Evolutionary conservation across 2,888 invertebrate species (phyloP), one percentile per base, ranked within the genome.

Genomic region (Sipunculus nudus): DNA sequence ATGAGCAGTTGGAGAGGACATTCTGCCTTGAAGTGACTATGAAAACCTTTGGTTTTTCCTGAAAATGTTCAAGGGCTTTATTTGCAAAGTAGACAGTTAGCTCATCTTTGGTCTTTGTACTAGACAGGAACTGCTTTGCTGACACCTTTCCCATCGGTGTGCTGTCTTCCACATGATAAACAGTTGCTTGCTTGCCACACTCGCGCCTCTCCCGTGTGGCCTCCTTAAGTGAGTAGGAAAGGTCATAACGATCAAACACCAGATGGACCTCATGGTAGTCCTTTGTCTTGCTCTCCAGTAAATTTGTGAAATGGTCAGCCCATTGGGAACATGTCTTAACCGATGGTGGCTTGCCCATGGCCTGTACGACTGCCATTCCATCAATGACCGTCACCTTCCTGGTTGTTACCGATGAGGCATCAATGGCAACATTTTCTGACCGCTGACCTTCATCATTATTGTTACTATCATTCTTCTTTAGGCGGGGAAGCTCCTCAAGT

Each of bases 341-440:
- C 43, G 16, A 43, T 16, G 21, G 16, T 16, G 43, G 43, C 19
- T 43, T 43, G 10, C 43, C 43, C 43, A 43, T 43, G 8, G 43
- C 43, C 43, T 43, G 43, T 13, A 43, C 43, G 21, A 43, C 43
- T 16, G 16, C 43, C 43, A 43, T 43, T 43, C 43, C 43, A 43
- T 43, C 43, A 8, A 43, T 19, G 21, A 43, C 19, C 16, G 21
- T 16, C 13, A 43, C 43, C 19, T 43, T 43, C 21, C 21, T 19
- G 19, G 16, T 43, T 10, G 10, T 43, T 19, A 16, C 43, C 13
- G 19, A 13, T 43, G n/a, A n/a, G n/a, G n/a, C n/a, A n/a, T n/a
- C n/a, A n/a, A n/a, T n/a, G n/a, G n/a, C n/a, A n/a, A n/a, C n/a
- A n/a, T n/a, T n/a, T n/a, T n/a, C n/a, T n/a, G n/a, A n/a, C n/a